Conservation (phyloP, 2,888 invertebrate species). For the Mythimna ferrago region DNA sequence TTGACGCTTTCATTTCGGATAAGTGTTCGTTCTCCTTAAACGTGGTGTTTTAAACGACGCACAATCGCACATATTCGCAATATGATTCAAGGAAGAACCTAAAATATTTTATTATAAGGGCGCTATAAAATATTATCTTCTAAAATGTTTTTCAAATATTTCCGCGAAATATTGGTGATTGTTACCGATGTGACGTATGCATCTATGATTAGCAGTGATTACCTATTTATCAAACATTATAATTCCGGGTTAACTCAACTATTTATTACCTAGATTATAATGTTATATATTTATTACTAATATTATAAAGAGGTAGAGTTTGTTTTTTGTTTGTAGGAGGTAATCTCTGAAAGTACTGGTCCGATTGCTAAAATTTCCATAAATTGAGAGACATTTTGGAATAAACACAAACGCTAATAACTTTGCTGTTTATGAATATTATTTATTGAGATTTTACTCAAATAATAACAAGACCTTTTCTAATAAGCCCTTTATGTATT, state of each 20-base stretch:
- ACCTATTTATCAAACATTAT: constrained; percentile 9
- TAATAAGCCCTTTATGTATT: too few species aligned
- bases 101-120: constrained; percentile 1
- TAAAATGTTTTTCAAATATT: constrained; percentile 10
- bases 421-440: too few species aligned
- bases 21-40: too few species aligned
- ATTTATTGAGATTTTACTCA: too few species aligned
- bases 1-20: too few species aligned
- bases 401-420: too few species aligned
- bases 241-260: constrained; percentile 16
- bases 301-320: too few species aligned
- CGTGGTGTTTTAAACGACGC: constrained; percentile 1
- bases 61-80: constrained; percentile 24
- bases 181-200: background rate
- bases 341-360: too few species aligned
- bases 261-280: constrained; percentile 7
- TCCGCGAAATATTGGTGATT: constrained; percentile 11
- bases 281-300: background rate
- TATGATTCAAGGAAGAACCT: background rate
- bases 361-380: too few species aligned
- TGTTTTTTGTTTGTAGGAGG: too few species aligned
- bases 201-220: constrained; percentile 2
- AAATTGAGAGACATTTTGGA: too few species aligned
- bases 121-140: constrained; percentile 35
- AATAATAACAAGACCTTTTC: too few species aligned